Conservation (phyloP, 2,797 vertebrate genomes). For the Enteromius treurensis region DNA sequence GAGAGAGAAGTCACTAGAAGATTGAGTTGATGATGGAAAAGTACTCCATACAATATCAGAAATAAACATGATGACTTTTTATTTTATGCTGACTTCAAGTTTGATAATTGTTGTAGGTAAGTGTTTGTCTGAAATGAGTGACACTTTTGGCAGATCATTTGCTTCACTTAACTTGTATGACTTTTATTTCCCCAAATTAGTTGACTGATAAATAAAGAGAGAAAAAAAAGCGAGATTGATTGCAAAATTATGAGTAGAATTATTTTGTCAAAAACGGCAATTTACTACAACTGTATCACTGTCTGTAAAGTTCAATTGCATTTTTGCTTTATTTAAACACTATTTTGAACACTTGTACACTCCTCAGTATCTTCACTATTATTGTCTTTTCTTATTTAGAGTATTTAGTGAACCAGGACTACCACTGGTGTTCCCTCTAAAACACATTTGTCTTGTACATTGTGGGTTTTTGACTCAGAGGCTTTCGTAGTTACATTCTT, state of each 20-base stretch:
- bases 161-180: not conserved
- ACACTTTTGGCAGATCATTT: slow-evolving; percentile 7
- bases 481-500: not conserved
- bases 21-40: too few relatives aligned
- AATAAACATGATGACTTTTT: not conserved
- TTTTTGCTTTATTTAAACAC: not conserved
- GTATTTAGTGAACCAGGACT: too few relatives aligned
- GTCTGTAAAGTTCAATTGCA: not conserved
- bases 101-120: not conserved
- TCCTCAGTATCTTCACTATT: not conserved
- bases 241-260: not conserved
- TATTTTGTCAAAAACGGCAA: not conserved
- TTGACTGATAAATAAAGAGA: not conserved
- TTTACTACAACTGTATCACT: not conserved
- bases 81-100: not conserved
- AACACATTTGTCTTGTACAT: not conserved
- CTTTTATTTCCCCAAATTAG: not conserved
- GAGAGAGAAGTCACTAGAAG: too few relatives aligned
- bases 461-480: not conserved
- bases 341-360: not conserved
- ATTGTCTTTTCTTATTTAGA: not conserved
- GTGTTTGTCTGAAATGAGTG: not conserved
- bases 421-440: not conserved
- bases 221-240: not conserved
- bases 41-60: too few relatives aligned